phyloP scores from a whole-genome alignment of 2,888 invertebrate species.

The Drosophila colorata region DNA sequence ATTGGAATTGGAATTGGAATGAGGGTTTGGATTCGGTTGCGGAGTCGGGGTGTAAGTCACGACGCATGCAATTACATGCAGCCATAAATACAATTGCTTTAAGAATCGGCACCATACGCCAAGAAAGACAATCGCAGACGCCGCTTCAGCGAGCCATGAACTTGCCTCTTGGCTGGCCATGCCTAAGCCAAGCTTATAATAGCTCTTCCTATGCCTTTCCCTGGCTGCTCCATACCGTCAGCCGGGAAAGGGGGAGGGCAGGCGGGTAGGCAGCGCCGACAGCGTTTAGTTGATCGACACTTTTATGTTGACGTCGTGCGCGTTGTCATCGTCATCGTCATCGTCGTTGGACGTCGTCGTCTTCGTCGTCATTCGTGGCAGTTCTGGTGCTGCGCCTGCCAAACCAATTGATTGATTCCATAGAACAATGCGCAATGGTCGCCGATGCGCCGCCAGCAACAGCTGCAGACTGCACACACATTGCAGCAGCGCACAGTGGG shows the following conservation, averaged over 20 bases:
- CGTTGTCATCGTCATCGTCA: conserved; percentile 73
- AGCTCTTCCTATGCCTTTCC: conserved; percentile 21
- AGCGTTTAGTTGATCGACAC: conserved; percentile 81
- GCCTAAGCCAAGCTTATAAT: conserved; percentile 42
- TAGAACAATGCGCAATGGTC: conserved; percentile 74
- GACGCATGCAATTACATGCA: conserved; percentile 77
- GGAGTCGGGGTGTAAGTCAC: conserved; percentile 54
- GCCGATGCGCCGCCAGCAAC: conserved; percentile 42
- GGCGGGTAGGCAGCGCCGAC: conserved; percentile 53
- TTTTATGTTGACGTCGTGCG: conserved; percentile 81
- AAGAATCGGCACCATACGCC: conserved; percentile 62
- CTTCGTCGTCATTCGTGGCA: conserved; percentile 61
- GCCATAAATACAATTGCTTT: conserved; percentile 74
- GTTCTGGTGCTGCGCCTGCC: conserved; percentile 74
- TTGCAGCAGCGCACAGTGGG: conserved; percentile 57
- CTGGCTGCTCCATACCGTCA: conserved; percentile 1
- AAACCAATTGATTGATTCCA: conserved; percentile 78
- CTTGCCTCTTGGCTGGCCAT: conserved; percentile 73
- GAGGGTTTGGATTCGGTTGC: neutral
- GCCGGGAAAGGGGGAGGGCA: neutral
- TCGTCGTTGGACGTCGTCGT: conserved; percentile 30
- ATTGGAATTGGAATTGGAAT: conserved; percentile 9
- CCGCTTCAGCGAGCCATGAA: conserved; percentile 73
- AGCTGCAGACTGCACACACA: conserved; percentile 33
- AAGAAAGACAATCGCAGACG: conserved; percentile 50